Base-by-base conservation (phyloP, 2,113 vertebrate species). In the Falco punctatus region DNA sequence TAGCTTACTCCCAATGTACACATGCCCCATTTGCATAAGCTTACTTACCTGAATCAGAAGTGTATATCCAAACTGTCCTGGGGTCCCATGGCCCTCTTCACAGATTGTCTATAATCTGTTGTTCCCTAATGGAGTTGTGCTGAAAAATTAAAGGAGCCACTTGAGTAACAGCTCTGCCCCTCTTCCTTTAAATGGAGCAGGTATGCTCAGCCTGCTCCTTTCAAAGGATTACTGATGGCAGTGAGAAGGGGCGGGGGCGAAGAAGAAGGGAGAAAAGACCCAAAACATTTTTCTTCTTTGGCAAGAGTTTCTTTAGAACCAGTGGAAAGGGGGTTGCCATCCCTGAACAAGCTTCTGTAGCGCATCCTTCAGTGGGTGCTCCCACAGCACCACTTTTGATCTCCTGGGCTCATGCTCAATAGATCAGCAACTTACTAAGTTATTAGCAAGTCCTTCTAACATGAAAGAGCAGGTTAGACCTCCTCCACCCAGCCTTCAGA, bases 211-310 rank as follows among this genome's bases (percentile, higher is more conserved):
- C 24, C 38, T 72, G 42, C 26, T 69, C 28, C 27, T 80, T 67
- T 69, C n/a, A 64, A 32, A 75, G 6, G 9, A 40, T 40, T 73
- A 30, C 11, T 42, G 42, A 14, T 11, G 42, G 42, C 11, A 8
- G 8, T 5, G 21, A 44, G 5, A 3, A 3, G 20, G 4, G 1
- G 5, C 27, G n/a, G 40, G 11, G 40, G 75, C 6, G 54, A 59
- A 48, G 69, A 51, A 4, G 57, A 49, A 33, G 10, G 48, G 9
- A 58, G 5, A 48, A 10, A 27, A 73, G 24, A 66, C 7, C 1
- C 23, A 24, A 86, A 86, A 22, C 0, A 1, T 2, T 67, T 62
- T 83, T 70, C 28, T 7, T 46, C 8, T 67, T 75, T 69, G n/a
- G 5, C 24, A 72, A 64, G 14, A 62, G 7, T 42, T 75, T 69